A percentile compares a stretch with the other conserved stretches of the same genome.
Evolutionary conservation across 2,888 invertebrate species (phyloP).

Genomic region (Muscina levida): DNA sequence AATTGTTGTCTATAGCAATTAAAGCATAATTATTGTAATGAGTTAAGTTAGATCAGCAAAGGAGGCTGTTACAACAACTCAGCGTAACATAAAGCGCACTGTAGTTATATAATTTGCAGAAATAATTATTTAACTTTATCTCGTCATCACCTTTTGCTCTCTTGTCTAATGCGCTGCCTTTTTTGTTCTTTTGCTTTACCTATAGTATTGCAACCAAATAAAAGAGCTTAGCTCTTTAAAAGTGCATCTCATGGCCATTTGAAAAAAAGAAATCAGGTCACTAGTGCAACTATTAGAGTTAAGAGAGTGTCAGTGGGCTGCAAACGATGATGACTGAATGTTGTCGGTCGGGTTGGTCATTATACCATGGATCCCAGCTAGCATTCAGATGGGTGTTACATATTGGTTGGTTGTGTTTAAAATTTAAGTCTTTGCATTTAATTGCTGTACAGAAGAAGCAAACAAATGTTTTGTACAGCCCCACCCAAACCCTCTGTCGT

Average conservation of each 20-base stretch:
- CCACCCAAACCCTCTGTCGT: slow-evolving; percentile 7
- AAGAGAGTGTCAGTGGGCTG: slow-evolving; percentile 50
- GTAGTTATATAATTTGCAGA: slow-evolving; percentile 32
- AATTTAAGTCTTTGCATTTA: too few species aligned
- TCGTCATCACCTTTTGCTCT: slow-evolving; percentile 22
- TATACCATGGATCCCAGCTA: too few species aligned
- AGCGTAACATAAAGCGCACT: too few species aligned
- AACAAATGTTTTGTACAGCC: too few species aligned
- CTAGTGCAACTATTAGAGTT: slow-evolving; percentile 58
- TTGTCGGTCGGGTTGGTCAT: neutral
- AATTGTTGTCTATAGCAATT: slow-evolving; percentile 39
- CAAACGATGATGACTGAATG: neutral
- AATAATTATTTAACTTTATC: slow-evolving; percentile 35
- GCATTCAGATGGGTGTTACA: neutral
- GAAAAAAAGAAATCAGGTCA: slow-evolving; percentile 63
- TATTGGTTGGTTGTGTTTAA: neutral
- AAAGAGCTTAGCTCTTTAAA: too few species aligned
- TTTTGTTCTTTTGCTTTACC: too few species aligned
- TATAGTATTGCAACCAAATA: too few species aligned
- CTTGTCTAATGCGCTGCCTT: too few species aligned
- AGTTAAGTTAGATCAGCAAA: slow-evolving; percentile 1
- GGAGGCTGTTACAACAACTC: too few species aligned
- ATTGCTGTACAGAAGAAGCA: slow-evolving; percentile 30
- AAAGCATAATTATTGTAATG: slow-evolving; percentile 50
- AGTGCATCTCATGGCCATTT: slow-evolving; percentile 60